These are phyloP conservation scores for Spodoptera littoralis DNA, from an alignment of 2,888 invertebrate species.

Conservation along the genomic window DNA sequence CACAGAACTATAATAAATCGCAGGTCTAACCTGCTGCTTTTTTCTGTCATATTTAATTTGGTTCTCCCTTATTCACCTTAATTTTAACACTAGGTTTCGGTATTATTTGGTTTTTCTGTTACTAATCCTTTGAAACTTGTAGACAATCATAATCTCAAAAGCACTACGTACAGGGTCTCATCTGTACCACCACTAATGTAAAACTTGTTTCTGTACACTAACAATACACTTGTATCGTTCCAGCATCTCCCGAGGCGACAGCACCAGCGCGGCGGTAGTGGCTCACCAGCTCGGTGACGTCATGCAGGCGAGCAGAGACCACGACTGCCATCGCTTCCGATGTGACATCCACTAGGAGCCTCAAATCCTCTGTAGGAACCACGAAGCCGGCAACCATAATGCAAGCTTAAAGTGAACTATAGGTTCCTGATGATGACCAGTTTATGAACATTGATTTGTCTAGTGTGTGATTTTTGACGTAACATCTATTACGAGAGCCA, in stretches of 20 bases:
- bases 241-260: conserved; percentile 90
- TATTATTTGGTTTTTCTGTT: no score
- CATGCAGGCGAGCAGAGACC: conserved; percentile 91
- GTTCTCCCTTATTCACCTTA: no score
- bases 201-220: no score
- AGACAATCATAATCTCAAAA: no score
- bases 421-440: conserved; percentile 10
- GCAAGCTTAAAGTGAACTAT: conserved; percentile 9
- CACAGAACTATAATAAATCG: no score
- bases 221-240: conserved; percentile 57
- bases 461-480: no score
- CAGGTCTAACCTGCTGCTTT: no score
- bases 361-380: neutral
- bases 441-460: neutral
- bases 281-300: conserved; percentile 92
- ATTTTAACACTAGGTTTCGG: no score
- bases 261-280: conserved; percentile 88
- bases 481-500: neutral
- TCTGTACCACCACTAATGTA: conserved; percentile 4
- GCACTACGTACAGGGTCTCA: neutral
- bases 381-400: neutral
- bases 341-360: conserved; percentile 80
- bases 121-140: no score
- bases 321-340: conserved; percentile 91
- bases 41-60: no score